phyloP scores from a whole-genome alignment of 1,140 invertebrate genomes.

The Nymphalis io region DNA sequence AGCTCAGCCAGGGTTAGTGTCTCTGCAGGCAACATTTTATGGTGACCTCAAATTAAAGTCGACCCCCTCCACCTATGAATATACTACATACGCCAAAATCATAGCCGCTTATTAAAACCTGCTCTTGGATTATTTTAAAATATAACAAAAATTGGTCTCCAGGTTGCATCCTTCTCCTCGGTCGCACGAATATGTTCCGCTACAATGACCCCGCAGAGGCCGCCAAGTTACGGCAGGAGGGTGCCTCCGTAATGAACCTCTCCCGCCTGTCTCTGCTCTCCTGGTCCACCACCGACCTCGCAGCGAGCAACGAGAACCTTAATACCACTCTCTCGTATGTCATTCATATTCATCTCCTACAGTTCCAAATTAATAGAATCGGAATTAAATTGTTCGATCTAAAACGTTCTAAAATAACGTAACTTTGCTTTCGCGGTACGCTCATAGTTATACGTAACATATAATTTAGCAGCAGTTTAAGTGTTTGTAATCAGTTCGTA shows the following conservation, averaged over 20 bases:
- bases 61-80: no score
- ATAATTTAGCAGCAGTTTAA: no score
- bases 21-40: background rate
- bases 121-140: background rate
- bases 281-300: constrained; percentile 91
- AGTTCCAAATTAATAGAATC: no score
- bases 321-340: constrained; percentile 65
- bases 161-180: constrained; percentile 92
- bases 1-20: constrained; percentile 62
- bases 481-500: no score
- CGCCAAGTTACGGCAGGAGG: constrained; percentile 89
- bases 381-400: no score
- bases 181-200: constrained; percentile 94
- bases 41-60: background rate
- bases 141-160: constrained; percentile 26
- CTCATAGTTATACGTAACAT: no score
- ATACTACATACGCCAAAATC: no score
- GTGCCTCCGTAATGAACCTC: constrained; percentile 86
- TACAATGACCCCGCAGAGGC: constrained; percentile 96
- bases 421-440: no score
- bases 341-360: no score
- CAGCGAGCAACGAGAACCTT: constrained; percentile 88
- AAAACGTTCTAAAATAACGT: no score
- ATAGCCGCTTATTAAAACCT: no score
- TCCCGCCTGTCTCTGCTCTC: constrained; percentile 92